Evolutionary conservation across 2,888 invertebrate genomes (phyloP).

Genomic region (Melikaiella ostensackeni): DNA sequence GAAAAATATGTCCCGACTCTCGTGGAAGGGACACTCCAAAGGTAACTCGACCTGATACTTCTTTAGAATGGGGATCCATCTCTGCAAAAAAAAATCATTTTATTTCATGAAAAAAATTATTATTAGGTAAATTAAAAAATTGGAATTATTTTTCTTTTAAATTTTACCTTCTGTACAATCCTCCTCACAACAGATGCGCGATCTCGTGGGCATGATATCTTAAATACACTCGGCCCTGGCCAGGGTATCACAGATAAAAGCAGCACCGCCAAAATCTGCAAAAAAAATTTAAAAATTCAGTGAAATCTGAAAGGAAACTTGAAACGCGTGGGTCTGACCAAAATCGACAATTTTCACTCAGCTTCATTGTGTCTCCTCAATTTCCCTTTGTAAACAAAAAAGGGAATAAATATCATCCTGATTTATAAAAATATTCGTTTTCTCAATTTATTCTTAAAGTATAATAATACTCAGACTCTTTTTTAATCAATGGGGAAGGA

Average conservation of each 20-base stretch:
- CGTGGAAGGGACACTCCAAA: slow-evolving; percentile 93
- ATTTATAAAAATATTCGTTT: too few species aligned
- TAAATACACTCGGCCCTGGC: slow-evolving; percentile 92
- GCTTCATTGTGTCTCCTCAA: background rate
- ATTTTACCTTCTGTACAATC: slow-evolving; percentile 85
- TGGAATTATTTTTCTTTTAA: background rate
- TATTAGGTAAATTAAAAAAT: background rate
- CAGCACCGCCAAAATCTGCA: slow-evolving; percentile 88
- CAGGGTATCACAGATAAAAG: slow-evolving; percentile 91
- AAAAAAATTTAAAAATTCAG: slow-evolving; percentile 50
- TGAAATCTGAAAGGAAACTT: background rate
- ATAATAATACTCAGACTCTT: background rate
- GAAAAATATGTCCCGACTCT: slow-evolving; percentile 90
- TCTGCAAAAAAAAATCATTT: slow-evolving; percentile 74
- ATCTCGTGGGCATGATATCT: slow-evolving; percentile 92
- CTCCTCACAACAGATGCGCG: slow-evolving; percentile 92
- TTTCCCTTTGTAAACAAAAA: background rate
- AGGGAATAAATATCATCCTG: too few species aligned
- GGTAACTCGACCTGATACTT: slow-evolving; percentile 92
- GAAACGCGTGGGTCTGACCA: background rate
- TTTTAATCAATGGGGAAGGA: background rate
- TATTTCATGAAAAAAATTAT: background rate
- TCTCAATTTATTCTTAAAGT: too few species aligned
- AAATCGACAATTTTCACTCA: background rate
- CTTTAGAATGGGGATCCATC: slow-evolving; percentile 93